Evolutionary conservation across 2,797 vertebrate genomes (phyloP), one percentile per base, ranked within the genome.

Genomic region (Esox lucius): DNA sequence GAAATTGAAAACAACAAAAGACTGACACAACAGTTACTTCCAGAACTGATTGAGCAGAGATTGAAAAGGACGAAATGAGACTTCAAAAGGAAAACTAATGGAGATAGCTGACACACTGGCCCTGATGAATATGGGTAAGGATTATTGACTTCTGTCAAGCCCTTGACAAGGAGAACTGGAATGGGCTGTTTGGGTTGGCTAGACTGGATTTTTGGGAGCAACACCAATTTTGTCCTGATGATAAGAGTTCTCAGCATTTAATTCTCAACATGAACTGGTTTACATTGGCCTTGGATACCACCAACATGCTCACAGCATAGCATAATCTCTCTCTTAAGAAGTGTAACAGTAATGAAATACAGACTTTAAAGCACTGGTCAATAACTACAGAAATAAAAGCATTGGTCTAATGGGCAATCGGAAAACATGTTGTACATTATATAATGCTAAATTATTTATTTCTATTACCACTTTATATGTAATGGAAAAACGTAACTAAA

Each of bases 381-480:
- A 46, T 11, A 46, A 12, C 42, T 13, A 46, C 42, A 46, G 42
- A 46, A 4, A 46, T 46, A 11, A 46, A 46, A 11, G 42, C 42
- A 75, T 53, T 73, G 79, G 79, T 80, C 80, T 82, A 15, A 78
- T 80, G 73, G 35, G 9, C 56, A 61, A 26, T 61, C 62, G 83
- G 17, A 83, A 81, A 31, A 75, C 39, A 74, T 90, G 82, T 88
- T 87, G 74, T 87, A 86, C 81, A 81, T 80, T 90, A 77, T 86
- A 65, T 77, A 68, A 61, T 82, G 62, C 77, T 93, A 93, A 93
- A 78, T 93, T 93, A 94, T 93, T 73, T 92, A 93, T 93, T 93
- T 93, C 86, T 76, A 77, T 83, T 82, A 83, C 68, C 71, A 85
- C 83, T 85, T 76, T 87, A 87, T 83, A 85, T 90, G 84, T 83